Percentiles rank a stretch among this genome's conserved stretches.
Conservation (phyloP, 2,797 vertebrate genomes). For the Cygnus olor region DNA sequence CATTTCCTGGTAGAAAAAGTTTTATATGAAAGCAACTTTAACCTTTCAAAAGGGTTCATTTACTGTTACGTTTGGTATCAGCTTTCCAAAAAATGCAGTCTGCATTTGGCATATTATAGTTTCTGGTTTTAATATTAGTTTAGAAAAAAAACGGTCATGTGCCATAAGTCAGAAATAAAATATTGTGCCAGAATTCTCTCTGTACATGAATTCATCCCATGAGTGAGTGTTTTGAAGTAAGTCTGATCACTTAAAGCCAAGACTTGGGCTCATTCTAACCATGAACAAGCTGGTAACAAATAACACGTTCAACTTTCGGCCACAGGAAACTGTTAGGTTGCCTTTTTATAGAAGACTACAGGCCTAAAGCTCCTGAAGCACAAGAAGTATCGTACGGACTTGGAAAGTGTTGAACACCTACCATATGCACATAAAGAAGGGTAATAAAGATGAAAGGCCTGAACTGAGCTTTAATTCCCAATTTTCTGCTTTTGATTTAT, state of each 20-base stretch:
- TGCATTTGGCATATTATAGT: constrained; percentile 19
- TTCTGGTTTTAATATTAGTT: constrained; percentile 71
- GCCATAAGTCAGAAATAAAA: constrained; percentile 64
- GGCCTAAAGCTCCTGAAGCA: constrained; percentile 42
- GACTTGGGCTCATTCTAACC: constrained; percentile 28
- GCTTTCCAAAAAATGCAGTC: constrained; percentile 59
- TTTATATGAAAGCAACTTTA: constrained; percentile 71
- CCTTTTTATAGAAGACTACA: constrained; percentile 64
- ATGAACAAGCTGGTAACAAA: constrained; percentile 70
- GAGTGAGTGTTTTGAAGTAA: constrained; percentile 49
- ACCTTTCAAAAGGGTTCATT: constrained; percentile 71
- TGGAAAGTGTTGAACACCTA: constrained; percentile 53
- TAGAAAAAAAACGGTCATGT: constrained; percentile 20
- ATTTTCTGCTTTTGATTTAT: constrained; percentile 65
- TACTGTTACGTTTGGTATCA: constrained; percentile 68
- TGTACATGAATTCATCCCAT: constrained; percentile 23
- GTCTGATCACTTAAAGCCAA: constrained; percentile 54
- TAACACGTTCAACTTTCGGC: constrained; percentile 66
- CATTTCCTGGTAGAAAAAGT: constrained; percentile 70
- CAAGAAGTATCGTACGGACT: neutral
- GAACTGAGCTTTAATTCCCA: constrained; percentile 52
- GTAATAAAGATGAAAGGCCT: constrained; percentile 59
- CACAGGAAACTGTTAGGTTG: constrained; percentile 59
- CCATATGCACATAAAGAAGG: constrained; percentile 57
- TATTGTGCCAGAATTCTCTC: constrained; percentile 47